Conservation (phyloP, 2,888 invertebrate genomes). For the Lasius fuliginosus region DNA sequence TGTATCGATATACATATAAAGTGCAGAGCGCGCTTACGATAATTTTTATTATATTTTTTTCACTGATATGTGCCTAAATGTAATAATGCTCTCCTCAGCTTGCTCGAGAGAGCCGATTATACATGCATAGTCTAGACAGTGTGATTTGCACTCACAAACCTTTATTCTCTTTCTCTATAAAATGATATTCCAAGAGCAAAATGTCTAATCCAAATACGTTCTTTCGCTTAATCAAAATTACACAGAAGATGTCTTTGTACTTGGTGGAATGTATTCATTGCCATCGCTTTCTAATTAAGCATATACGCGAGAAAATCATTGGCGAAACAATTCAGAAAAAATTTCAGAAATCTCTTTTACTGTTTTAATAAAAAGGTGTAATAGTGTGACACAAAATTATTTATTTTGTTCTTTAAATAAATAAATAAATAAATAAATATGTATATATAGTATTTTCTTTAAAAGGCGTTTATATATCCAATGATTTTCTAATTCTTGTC, state of each 20-base stretch:
- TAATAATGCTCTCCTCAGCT: slow-evolving; percentile 14
- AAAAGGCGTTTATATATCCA: slow-evolving; percentile 16
- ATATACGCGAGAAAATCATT: slow-evolving; percentile 52
- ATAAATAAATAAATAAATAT: background rate
- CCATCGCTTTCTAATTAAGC: slow-evolving; percentile 58
- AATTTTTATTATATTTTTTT: slow-evolving; percentile 48
- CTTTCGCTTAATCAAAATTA: slow-evolving; percentile 56
- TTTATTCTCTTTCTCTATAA: slow-evolving; percentile 69
- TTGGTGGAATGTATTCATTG: slow-evolving; percentile 77
- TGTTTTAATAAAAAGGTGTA: background rate
- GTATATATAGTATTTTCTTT: background rate
- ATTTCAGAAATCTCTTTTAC: background rate
- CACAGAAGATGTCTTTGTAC: slow-evolving; percentile 76
- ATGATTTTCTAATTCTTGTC: slow-evolving; percentile 23
- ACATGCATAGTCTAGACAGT: slow-evolving; percentile 68
- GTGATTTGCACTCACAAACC: slow-evolving; percentile 72
- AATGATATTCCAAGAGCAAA: slow-evolving; percentile 68
- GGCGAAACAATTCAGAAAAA: slow-evolving; percentile 24
- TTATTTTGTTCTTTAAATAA: background rate
- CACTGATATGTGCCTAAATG: slow-evolving; percentile 79
- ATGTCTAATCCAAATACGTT: slow-evolving; percentile 11
- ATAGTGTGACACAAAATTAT: background rate
- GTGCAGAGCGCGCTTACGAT: slow-evolving; percentile 58
- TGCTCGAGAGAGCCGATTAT: slow-evolving; percentile 22
- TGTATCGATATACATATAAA: slow-evolving; percentile 60